These are phyloP conservation scores for Tetanocera ferruginea DNA, from an alignment of 2,888 invertebrate species.

Conservation along the genomic window DNA sequence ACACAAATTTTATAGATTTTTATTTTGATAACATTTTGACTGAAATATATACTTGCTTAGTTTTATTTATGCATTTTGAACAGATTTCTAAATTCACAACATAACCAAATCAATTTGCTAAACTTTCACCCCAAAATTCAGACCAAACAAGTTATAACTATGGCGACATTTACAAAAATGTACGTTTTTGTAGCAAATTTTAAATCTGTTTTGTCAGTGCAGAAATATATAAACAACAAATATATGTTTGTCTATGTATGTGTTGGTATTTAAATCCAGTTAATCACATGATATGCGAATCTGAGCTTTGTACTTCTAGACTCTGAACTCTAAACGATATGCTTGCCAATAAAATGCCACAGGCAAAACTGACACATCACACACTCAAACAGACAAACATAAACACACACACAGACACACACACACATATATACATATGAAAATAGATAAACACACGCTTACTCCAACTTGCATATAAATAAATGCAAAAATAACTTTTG, in stretches of 20 bases:
- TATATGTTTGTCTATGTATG: too few relatives aligned
- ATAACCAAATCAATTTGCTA: too few relatives aligned
- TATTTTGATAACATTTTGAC: too few relatives aligned
- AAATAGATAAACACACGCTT: neutral
- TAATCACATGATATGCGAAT: slow-evolving; percentile 23
- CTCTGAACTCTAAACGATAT: slow-evolving; percentile 25
- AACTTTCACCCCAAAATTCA: too few relatives aligned
- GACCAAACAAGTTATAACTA: too few relatives aligned
- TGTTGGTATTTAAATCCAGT: neutral
- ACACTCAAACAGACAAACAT: neutral
- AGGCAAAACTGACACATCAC: slow-evolving; percentile 15
- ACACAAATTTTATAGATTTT: too few relatives aligned
- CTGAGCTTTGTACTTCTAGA: slow-evolving; percentile 27
- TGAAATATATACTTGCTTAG: too few relatives aligned
- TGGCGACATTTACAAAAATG: too few relatives aligned
- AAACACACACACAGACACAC: neutral
- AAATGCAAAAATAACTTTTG: neutral
- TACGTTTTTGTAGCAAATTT: too few relatives aligned
- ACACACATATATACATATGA: slow-evolving; percentile 1
- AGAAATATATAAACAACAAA: too few relatives aligned
- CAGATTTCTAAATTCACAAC: neutral
- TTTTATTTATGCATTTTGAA: neutral
- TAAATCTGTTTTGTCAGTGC: too few relatives aligned
- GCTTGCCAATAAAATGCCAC: slow-evolving; percentile 35
- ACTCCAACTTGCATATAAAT: neutral